A percentile compares a stretch with the other conserved stretches of the same genome.
Evolutionary conservation across 2,888 invertebrate genomes (phyloP).

Genomic region (Plutella xylostella): DNA sequence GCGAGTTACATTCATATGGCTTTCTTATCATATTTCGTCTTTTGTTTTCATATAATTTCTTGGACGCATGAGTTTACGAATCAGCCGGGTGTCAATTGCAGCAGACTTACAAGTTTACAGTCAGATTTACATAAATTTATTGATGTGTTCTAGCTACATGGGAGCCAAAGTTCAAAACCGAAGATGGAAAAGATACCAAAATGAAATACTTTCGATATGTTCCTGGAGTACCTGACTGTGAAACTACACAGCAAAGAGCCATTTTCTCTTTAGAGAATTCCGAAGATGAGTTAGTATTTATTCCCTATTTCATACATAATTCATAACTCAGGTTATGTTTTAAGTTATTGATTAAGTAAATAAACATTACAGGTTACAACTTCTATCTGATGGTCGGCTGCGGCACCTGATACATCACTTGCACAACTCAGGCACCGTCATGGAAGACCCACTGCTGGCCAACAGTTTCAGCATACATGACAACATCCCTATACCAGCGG

Average conservation of each 20-base stretch:
- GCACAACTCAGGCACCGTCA: conserved; percentile 51
- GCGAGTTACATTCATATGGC: neutral
- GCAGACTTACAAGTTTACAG: too few species aligned
- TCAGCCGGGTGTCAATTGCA: too few species aligned
- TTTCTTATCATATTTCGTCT: neutral
- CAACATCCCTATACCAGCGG: conserved; percentile 48
- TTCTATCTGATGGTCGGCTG: conserved; percentile 78
- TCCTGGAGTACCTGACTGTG: conserved; percentile 77
- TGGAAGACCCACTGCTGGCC: conserved; percentile 36
- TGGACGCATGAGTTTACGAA: too few species aligned
- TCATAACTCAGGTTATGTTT: too few species aligned
- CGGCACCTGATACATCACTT: conserved; percentile 78
- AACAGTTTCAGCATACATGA: conserved; percentile 42
- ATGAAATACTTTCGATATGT: conserved; percentile 70
- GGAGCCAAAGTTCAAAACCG: conserved; percentile 74
- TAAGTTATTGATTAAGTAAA: too few species aligned
- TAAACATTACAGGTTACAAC: conserved; percentile 58
- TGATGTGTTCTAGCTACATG: conserved; percentile 45
- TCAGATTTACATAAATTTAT: neutral
- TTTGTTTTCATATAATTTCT: neutral
- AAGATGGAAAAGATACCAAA: conserved; percentile 68
- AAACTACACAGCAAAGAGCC: conserved; percentile 75
- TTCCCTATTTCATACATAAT: too few species aligned
- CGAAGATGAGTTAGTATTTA: conserved; percentile 63
- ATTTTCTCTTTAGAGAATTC: conserved; percentile 74